Base-by-base conservation (phyloP, 2,888 invertebrate species). In the Escarpia spicata region DNA sequence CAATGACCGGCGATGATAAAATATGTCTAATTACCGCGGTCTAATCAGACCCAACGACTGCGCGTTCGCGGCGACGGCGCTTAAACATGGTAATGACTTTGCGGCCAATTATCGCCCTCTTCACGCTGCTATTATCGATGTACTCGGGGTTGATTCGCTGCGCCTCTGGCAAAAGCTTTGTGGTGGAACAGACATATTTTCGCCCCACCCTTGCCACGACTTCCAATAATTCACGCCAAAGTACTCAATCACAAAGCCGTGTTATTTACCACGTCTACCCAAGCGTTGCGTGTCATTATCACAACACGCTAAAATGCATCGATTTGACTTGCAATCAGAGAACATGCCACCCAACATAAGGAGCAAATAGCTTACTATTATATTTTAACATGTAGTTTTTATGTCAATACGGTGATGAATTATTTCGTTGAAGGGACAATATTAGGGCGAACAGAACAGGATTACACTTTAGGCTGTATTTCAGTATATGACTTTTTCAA, bases 1-100 rank as follows among this genome's bases (percentile, higher is more conserved):
- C 75, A 75, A 75, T 75, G 75, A 75, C 19, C 75, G 75, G 19
- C 75, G 75, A 75, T 75, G 75, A 75, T 75, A 75, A 75, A 75
- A 75, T 75, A 75, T 75, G 75, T 19, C 75, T 75, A 75, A 75
- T 75, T 75, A 75, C 75, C 75, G 75, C 75, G 75, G 15, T 75
- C 26, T 75, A 75, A 75, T 75, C 75, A 75, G 75, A 75, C 75
- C 75, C 4, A 75, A 75, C 75, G 75, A 75, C 15, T 4, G 75
- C 75, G 26, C 26, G 19, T 75, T 26, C 26, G 15, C 26, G 75
- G 75, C 75, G 19, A 19, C 75, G 75, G 19, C 75, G 75, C 75
- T 75, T 75, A 26, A 15, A 75, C 75, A 75, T 26, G 75, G 26
- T 75, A 75, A 75, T 75, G 75, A 75, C 75, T 19, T 19, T 26